Conservation (phyloP, 2,113 vertebrate species). For the Protomyctophum bolini region DNA sequence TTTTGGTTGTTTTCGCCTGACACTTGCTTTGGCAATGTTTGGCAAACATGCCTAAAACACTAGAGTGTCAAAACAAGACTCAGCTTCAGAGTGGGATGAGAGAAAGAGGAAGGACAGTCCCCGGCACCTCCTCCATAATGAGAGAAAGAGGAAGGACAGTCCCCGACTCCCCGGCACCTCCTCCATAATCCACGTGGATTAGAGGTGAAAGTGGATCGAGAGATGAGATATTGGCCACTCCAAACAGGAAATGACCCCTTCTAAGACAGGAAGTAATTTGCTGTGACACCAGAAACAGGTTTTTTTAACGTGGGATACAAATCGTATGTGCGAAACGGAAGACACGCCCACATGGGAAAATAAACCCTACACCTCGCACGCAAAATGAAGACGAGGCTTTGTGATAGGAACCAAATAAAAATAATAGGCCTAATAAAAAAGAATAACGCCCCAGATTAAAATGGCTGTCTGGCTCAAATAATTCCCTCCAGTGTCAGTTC, state of each 20-base stretch:
- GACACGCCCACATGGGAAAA: no score
- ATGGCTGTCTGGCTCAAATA: constrained; percentile 16
- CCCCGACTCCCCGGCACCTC: no score
- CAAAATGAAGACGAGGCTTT: constrained; percentile 5
- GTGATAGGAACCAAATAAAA: constrained; percentile 12
- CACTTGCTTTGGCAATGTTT: no score
- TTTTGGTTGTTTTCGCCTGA: no score
- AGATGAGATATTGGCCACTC: not conserved
- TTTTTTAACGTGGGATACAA: not conserved
- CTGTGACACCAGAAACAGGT: not conserved
- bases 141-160: constrained; percentile 9
- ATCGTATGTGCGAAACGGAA: no score
- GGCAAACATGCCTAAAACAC: no score
- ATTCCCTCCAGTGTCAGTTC: constrained; percentile 42
- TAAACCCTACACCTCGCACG: no score
- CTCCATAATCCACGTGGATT: not conserved
- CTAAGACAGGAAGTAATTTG: constrained; percentile 19
- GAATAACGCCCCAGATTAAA: constrained; percentile 46
- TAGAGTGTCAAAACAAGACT: no score
- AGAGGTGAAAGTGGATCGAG: not conserved
- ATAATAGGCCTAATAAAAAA: constrained; percentile 15
- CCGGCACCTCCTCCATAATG: constrained; percentile 13
- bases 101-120: constrained; percentile 11
- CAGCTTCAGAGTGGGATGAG: constrained; percentile 21
- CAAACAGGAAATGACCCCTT: constrained; percentile 1